Base-by-base conservation (phyloP, 2,113 vertebrate species). In the Mandrillus leucophaeus region DNA sequence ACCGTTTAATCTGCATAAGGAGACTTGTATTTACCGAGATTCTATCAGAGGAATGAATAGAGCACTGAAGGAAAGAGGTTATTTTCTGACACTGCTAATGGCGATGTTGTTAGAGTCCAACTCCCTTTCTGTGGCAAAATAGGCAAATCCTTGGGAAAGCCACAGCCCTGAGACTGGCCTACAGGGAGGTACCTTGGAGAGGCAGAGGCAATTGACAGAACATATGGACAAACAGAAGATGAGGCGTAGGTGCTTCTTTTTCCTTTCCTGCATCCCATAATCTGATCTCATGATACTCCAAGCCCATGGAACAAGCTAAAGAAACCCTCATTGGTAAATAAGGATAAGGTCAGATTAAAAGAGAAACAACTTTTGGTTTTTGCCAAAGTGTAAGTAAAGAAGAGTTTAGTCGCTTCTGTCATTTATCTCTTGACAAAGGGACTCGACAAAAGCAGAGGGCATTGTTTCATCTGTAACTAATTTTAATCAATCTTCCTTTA, bases 1-100 rank as follows among this genome's bases (percentile, higher is more conserved):
- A 96, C 75, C 76, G 70, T 86, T 83, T 95, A 93, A 97, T 98
- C 98, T 98, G 45, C 89, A 59, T 96, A 97, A 98, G 82, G 95
- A 98, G 92, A 90, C 88, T 84, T 83, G 38, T 92, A 98, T 98
- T 98, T 98, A 96, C 97, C 22, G 43, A 14, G 57, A 78, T 22
- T 90, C 45, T 96, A 57, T 91, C 81, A 93, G 78, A 72, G 59
- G 35, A 73, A 10, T 8, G 68, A 76, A 88, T 20, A 95, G 17
- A 23, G 55, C 38, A 84, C 9, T 3, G 13, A 61, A 64, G n/a
- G 27, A 48, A 92, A 97, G 6, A 68, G 66, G 32, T 68, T 55
- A 0, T 11, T 96, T 90, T 20, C 75, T 38, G 22, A 2, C 30
- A 83, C 35, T 35, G 40, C 45, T 50, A 3, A 81, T 9, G 12